Evolutionary conservation across 2,113 vertebrate genomes (phyloP).

Genomic region (Pseudois nayaur): DNA sequence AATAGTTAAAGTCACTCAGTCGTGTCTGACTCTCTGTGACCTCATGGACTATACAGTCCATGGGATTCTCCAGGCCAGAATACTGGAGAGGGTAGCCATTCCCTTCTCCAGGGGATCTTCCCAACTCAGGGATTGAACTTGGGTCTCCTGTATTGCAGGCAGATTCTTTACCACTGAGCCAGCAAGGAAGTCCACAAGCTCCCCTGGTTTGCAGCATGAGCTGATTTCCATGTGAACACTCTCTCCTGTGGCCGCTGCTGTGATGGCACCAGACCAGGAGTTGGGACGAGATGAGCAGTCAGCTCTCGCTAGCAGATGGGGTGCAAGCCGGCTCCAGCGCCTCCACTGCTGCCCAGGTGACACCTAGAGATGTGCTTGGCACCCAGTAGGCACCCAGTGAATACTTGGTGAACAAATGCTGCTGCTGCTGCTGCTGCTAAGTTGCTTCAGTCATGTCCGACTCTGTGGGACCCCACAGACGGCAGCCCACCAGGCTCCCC

Average conservation of each 20-base stretch:
- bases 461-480: neutral
- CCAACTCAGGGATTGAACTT: neutral
- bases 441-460: rapidly evolving
- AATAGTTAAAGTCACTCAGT: neutral
- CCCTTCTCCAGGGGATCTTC: neutral
- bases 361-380: neutral
- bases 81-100: neutral
- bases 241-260: neutral
- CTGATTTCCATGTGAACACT: neutral
- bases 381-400: neutral
- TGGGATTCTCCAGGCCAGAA: neutral
- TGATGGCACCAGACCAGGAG: neutral
- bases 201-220: neutral
- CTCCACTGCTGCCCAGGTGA: neutral
- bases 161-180: neutral
- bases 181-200: neutral
- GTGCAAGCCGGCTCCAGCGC: neutral
- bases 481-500: neutral
- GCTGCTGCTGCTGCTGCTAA: neutral
- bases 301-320: neutral
- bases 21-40: neutral
- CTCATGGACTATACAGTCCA: neutral
- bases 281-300: neutral
- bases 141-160: neutral
- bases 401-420: neutral